phyloP scores from a whole-genome alignment of 64 coral and sea anemone species.

The Porites australiensis region DNA sequence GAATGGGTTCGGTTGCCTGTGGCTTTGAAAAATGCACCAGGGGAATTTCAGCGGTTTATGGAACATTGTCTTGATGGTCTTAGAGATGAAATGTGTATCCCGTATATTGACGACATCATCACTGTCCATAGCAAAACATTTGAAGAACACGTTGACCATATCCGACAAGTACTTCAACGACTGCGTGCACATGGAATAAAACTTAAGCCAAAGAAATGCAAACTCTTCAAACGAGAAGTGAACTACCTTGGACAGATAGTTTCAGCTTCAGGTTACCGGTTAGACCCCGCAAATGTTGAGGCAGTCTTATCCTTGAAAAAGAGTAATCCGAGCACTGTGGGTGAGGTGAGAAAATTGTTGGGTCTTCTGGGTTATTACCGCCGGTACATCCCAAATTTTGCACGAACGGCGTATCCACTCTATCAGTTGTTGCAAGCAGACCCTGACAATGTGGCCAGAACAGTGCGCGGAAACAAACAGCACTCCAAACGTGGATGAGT shows the following conservation, averaged over 20 bases:
- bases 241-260: constrained; percentile 3
- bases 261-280: background rate
- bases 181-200: constrained; percentile 11
- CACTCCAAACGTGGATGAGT: background rate
- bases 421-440: background rate
- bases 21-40: constrained; percentile 17
- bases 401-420: background rate
- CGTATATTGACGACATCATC: constrained; percentile 31
- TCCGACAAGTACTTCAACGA: background rate
- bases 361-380: background rate
- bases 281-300: background rate
- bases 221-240: constrained; percentile 10
- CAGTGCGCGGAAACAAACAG: background rate
- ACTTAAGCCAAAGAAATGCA: background rate
- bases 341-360: background rate
- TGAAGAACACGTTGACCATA: constrained; percentile 11
- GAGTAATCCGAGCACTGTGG: background rate
- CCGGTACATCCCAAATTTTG: background rate
- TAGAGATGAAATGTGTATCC: constrained; percentile 23
- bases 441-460: background rate
- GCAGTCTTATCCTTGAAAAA: background rate
- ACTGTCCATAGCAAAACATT: constrained; percentile 12
- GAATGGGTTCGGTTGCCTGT: background rate
- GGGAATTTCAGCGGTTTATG: constrained; percentile 32
- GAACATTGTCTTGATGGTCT: constrained; percentile 13